Base-by-base conservation (phyloP, 2,113 vertebrate genomes). In the Thalassoma bifasciatum region DNA sequence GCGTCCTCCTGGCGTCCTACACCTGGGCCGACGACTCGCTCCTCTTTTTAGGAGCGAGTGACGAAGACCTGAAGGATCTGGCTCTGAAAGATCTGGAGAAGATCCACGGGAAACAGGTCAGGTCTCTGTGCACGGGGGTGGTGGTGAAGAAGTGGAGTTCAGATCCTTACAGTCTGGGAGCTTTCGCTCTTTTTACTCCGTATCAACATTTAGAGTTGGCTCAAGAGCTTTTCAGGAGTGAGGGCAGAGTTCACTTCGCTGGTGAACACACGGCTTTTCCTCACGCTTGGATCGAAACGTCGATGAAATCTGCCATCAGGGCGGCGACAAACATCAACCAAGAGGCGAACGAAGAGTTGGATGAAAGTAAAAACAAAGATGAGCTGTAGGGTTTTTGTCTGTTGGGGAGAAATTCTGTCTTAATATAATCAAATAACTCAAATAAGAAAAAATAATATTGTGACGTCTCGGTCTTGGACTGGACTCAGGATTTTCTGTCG, bases 271-370 rank as follows among this genome's bases (percentile, higher is more conserved):
- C 94, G 0, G 82, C 86, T 0, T 86, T 88, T 23, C 93, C 95
- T 0, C 94, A 95, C 0, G 92, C 40, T 69, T 96, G 96, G 95
- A 94, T 95, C 0, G 95, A 96, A 23, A 93, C 94, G 0, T 14
- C 94, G 6, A 88, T 96, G 84, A 96, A 95, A 52, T 92, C 95
- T 0, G 94, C 94, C 0, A 0, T 95, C 53, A 89, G 80, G 62
- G 94, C 93, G 0, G 92, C 94, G 0, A 49, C 14, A 4, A 91
- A 92, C 62, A 95, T 96, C 44, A 94, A 94, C 37, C 24, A n/a
- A 2, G 46, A 0, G 3, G 34, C 1, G 1, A 7, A 2, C 8
- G 2, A 0, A 9, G 13, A 22, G 7, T 5, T 38, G 17, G 8
- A 38, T 40, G 8, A 10, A 53, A 0, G 5, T 16, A 40, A 1